These are phyloP conservation scores for Diglossa cyanea DNA, from an alignment of 2,797 vertebrate genomes.

Conservation along the genomic window DNA sequence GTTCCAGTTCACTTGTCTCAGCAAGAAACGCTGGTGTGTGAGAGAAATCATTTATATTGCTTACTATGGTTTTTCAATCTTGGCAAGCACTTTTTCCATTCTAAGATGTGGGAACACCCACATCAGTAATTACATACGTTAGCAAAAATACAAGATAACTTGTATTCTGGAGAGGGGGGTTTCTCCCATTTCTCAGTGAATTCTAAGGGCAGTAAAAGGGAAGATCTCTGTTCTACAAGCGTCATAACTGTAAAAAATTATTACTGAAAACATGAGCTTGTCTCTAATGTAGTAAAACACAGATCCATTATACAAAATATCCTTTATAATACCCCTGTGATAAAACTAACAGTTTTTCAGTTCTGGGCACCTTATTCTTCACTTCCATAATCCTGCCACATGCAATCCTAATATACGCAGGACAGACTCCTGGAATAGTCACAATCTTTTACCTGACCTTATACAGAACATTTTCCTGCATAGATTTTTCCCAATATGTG, in stretches of 20 bases:
- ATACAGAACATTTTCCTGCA: background rate
- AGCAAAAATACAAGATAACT: conserved; percentile 50
- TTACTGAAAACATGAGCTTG: background rate
- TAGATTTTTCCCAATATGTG: background rate
- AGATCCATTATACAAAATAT: background rate
- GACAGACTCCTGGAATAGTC: background rate
- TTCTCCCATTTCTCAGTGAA: background rate
- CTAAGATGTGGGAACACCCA: conserved; percentile 57
- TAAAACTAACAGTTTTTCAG: background rate
- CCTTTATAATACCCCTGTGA: background rate
- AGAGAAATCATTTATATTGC: conserved; percentile 56
- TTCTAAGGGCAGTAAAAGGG: background rate
- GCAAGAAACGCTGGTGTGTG: conserved; percentile 58
- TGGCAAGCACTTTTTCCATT: conserved; percentile 53
- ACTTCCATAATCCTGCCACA: background rate
- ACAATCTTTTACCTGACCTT: background rate
- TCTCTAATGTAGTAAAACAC: background rate
- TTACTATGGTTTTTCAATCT: conserved; percentile 59
- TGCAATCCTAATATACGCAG: background rate
- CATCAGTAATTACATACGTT: conserved; percentile 50
- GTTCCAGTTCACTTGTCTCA: conserved; percentile 66
- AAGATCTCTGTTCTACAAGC: background rate
- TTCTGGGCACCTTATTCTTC: background rate
- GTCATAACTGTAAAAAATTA: background rate
- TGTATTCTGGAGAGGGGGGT: background rate